A percentile compares a stretch with the other conserved stretches of the same genome.
These are phyloP conservation scores for Adelges cooleyi DNA, from an alignment of 1,140 invertebrate genomes.

Conservation along the genomic window DNA sequence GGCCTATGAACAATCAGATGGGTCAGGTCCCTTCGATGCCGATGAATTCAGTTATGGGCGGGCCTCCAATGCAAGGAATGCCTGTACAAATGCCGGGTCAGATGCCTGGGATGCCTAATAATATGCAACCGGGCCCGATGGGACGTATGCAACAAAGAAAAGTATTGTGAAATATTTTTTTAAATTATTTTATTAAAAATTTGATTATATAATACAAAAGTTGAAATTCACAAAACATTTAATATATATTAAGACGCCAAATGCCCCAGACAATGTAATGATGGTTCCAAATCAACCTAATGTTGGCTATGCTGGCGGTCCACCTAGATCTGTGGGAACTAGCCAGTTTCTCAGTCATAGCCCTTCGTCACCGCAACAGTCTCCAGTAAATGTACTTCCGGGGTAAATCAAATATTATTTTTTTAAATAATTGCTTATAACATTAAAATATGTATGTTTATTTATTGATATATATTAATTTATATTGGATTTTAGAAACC, in stretches of 20 bases:
- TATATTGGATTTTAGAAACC: constrained; percentile 7
- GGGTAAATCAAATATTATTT: background rate
- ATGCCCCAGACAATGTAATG: constrained; percentile 38
- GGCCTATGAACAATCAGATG: constrained; percentile 33
- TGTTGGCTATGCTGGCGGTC: constrained; percentile 24
- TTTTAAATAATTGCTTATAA: no score
- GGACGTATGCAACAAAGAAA: constrained; percentile 20
- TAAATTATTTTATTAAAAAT: no score
- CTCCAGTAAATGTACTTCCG: constrained; percentile 17
- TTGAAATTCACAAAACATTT: no score
- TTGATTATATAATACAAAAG: no score
- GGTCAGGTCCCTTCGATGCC: constrained; percentile 5
- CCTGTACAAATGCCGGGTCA: constrained; percentile 14
- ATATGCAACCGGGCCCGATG: constrained; percentile 7
- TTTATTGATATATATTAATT: no score
- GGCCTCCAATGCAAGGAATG: constrained; percentile 33
- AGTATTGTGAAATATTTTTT: constrained; percentile 4
- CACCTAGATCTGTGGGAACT: constrained; percentile 14
- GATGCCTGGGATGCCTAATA: background rate
- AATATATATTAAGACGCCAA: constrained; percentile 31
- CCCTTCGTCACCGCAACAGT: constrained; percentile 22
- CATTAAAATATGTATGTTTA: no score
- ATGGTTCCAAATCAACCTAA: constrained; percentile 35
- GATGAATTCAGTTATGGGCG: constrained; percentile 31
- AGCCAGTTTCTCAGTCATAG: constrained; percentile 23